Percentiles rank a stretch among this genome's conserved stretches.
These are phyloP conservation scores for Coptotermes formosanus DNA, from an alignment of 1,140 invertebrate genomes.

Conservation along the genomic window DNA sequence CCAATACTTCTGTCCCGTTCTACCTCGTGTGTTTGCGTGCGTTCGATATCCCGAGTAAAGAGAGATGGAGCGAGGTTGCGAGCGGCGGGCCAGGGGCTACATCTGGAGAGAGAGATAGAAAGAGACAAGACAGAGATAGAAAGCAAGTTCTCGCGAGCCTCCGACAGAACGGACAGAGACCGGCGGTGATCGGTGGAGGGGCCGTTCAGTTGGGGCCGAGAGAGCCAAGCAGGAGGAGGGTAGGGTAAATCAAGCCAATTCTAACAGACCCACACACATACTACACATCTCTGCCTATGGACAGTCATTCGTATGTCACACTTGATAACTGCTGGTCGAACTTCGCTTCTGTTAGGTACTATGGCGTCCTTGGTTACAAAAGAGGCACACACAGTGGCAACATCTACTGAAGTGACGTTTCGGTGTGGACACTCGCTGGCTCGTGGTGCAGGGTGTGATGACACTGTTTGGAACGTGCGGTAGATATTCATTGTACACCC, in stretches of 20 bases:
- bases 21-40: background rate
- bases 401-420: background rate
- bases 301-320: background rate
- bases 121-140: background rate
- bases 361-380: background rate
- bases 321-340: background rate
- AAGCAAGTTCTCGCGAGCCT: conserved; percentile 2
- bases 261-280: background rate
- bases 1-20: background rate
- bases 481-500: background rate
- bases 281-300: background rate
- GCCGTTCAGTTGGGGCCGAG: background rate
- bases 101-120: background rate
- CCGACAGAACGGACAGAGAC: conserved; percentile 2
- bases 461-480: background rate
- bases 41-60: background rate
- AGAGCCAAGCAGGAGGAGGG: background rate
- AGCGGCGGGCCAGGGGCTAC: conserved; percentile 8
- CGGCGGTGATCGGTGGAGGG: conserved; percentile 3
- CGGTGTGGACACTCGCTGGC: background rate
- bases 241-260: background rate
- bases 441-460: background rate
- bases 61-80: background rate
- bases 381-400: background rate
- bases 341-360: background rate